These are phyloP conservation scores for Eupristina koningsbergeri DNA, from an alignment of 1,140 invertebrate genomes.

Conservation along the genomic window DNA sequence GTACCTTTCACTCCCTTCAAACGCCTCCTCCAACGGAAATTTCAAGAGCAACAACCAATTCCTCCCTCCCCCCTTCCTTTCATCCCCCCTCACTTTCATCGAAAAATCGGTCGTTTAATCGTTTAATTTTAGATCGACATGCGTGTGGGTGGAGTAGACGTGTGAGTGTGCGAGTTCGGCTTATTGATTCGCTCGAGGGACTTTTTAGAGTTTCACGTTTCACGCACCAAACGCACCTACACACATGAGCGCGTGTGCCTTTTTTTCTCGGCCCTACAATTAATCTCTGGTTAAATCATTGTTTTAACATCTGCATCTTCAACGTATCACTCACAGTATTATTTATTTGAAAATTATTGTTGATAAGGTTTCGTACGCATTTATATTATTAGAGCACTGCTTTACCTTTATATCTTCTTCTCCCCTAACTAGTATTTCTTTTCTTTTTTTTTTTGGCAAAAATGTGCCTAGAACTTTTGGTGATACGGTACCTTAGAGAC, in stretches of 20 bases:
- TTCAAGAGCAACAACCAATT: no score
- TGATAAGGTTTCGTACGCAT: no score
- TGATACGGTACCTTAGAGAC: background rate
- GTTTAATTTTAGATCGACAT: slow-evolving; percentile 33
- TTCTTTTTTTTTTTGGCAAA: no score
- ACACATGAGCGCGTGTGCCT: no score
- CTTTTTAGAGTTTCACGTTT: slow-evolving; percentile 2
- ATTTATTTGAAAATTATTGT: no score
- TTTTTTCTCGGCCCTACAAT: background rate
- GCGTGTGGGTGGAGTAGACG: background rate
- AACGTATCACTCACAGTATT: no score
- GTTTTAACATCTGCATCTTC: background rate
- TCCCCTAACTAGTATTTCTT: no score
- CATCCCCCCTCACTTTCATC: background rate
- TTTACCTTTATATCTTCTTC: no score
- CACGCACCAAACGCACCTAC: background rate
- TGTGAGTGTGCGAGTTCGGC: background rate
- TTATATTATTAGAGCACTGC: no score
- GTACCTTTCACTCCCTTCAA: no score
- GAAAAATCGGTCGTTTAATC: slow-evolving; percentile 23
- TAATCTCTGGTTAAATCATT: background rate
- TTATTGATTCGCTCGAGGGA: slow-evolving; percentile 36
- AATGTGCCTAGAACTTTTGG: background rate
- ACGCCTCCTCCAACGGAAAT: background rate
- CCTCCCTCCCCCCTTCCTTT: background rate